These are phyloP conservation scores for Channallabes apus DNA, from an alignment of 2,797 vertebrate genomes.

Conservation along the genomic window DNA sequence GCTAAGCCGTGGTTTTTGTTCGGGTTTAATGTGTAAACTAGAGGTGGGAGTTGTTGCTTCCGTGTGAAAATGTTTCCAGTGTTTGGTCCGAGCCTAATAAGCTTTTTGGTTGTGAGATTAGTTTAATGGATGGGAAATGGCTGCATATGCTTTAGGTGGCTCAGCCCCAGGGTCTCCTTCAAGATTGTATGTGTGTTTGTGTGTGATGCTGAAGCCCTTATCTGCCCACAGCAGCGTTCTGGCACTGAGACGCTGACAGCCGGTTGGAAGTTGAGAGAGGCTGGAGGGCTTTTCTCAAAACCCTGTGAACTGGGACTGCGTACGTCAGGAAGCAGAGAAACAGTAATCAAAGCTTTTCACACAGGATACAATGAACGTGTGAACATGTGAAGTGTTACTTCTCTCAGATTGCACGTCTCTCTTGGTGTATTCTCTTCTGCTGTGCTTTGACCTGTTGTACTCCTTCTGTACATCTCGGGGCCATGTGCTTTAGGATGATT, in stretches of 20 bases:
- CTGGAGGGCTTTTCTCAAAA: conserved; percentile 1
- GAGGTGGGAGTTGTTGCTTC: neutral
- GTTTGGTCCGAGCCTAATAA: neutral
- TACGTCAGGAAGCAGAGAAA: conserved; percentile 4
- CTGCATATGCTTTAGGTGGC: conserved; percentile 16
- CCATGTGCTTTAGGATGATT: neutral
- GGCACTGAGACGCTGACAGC: conserved; percentile 43
- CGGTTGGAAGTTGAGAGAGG: conserved; percentile 29
- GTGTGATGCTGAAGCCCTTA: conserved; percentile 56
- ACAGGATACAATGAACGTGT: neutral
- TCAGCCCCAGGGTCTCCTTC: conserved; percentile 18
- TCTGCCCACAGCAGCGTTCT: conserved; percentile 63
- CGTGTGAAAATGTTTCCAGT: too few relatives aligned
- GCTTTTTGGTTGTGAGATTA: conserved; percentile 7
- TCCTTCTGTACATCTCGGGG: neutral
- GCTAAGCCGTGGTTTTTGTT: neutral
- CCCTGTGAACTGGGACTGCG: neutral
- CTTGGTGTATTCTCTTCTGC: neutral
- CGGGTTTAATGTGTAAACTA: neutral
- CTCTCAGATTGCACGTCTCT: neutral
- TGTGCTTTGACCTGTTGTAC: neutral
- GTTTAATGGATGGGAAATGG: conserved; percentile 38
- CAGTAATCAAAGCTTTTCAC: conserved; percentile 14
- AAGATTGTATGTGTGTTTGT: conserved; percentile 1
- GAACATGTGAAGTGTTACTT: neutral